phyloP scores from a whole-genome alignment of 2,113 vertebrate species.

The Syngnathus scovelli region DNA sequence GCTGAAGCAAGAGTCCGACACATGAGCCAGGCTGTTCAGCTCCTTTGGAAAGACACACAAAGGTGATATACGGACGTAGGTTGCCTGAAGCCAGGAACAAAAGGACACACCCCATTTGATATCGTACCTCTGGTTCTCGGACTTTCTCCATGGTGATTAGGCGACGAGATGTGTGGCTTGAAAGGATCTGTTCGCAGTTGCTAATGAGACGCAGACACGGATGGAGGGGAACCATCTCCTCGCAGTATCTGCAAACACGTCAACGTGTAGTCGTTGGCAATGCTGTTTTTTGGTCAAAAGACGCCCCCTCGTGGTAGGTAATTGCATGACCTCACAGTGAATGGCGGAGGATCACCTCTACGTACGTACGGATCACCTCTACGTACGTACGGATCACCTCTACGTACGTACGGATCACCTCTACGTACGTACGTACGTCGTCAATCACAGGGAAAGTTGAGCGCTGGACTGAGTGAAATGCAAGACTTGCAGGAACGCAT shows the following conservation, averaged over 20 bases:
- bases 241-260: conserved; percentile 77
- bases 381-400: no score
- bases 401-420: no score
- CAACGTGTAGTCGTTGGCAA: neutral
- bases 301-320: conserved; percentile 58
- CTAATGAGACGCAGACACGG: conserved; percentile 88
- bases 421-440: no score
- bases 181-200: conserved; percentile 93
- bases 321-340: neutral
- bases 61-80: neutral
- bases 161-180: conserved; percentile 89
- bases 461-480: neutral
- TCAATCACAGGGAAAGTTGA: neutral
- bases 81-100: neutral
- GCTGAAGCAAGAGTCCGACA: conserved; percentile 71
- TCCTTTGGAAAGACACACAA: conserved; percentile 66
- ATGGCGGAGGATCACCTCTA: no score
- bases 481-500: neutral
- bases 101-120: neutral
- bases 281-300: conserved; percentile 10
- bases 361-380: no score
- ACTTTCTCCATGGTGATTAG: conserved; percentile 97
- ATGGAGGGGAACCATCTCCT: conserved; percentile 85
- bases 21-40: conserved; percentile 69
- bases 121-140: conserved; percentile 84